Conservation (phyloP, 2,113 vertebrate species). For the Apodemus speciosus region DNA sequence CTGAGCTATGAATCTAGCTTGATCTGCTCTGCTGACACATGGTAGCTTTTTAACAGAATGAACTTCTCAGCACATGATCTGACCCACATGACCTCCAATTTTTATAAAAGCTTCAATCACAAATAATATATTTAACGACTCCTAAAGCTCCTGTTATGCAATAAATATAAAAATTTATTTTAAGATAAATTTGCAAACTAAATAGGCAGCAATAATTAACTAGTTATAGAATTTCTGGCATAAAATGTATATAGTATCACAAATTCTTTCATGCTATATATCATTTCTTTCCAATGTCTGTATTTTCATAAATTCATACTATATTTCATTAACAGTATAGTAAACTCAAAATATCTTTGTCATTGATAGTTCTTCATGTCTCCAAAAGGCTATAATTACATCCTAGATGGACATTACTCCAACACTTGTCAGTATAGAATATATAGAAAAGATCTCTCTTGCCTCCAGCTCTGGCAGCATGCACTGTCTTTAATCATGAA, state of each 20-base stretch:
- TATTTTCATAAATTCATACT: conserved; percentile 26
- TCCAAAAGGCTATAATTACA: conserved; percentile 15
- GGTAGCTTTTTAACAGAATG: background rate
- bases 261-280: conserved; percentile 16
- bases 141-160: background rate
- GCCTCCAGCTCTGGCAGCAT: background rate
- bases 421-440: background rate
- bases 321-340: conserved; percentile 7
- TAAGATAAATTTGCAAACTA: background rate
- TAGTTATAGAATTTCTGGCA: conserved; percentile 46
- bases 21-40: conserved; percentile 28
- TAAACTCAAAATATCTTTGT: conserved; percentile 21
- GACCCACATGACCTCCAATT: background rate
- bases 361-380: conserved; percentile 18
- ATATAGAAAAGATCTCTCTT: background rate
- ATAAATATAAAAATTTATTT: conserved; percentile 49
- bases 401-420: background rate
- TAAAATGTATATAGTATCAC: conserved; percentile 17
- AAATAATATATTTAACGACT: conserved; percentile 27
- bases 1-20: background rate
- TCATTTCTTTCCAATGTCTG: background rate
- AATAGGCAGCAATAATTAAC: conserved; percentile 52
- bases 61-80: background rate
- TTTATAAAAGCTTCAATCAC: conserved; percentile 36
- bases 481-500: background rate